These are phyloP conservation scores for Meandrusa payeni DNA, from an alignment of 2,888 invertebrate species.

Conservation along the genomic window DNA sequence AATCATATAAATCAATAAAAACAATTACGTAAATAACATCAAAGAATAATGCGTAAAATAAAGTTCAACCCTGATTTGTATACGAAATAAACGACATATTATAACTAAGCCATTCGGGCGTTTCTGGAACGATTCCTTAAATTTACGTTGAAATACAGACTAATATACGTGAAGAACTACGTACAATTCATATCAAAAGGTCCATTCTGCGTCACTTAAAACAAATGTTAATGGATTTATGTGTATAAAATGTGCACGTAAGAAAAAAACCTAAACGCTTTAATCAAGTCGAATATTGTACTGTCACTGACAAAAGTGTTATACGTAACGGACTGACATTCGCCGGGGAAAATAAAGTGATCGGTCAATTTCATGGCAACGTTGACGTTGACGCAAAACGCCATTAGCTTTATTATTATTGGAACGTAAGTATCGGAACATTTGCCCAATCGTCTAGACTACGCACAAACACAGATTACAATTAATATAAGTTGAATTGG, in stretches of 20 bases:
- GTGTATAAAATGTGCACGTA: conserved; percentile 8
- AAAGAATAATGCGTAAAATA: not conserved
- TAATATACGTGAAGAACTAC: conserved; percentile 12
- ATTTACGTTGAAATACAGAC: conserved; percentile 10
- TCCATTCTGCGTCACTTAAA: conserved; percentile 11
- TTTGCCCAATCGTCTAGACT: conserved; percentile 25
- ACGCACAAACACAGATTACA: conserved; percentile 23
- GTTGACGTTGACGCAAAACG: conserved; percentile 13
- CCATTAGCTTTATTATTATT: conserved; percentile 24
- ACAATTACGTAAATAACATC: no score
- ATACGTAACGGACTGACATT: not conserved
- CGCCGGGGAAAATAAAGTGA: conserved; percentile 9
- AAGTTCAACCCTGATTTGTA: conserved; percentile 5
- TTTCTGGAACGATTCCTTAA: conserved; percentile 18
- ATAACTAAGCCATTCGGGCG: conserved; percentile 7
- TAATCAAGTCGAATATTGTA: conserved; percentile 3
- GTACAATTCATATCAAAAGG: conserved; percentile 12
- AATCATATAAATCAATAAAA: no score
- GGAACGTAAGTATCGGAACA: conserved; percentile 23
- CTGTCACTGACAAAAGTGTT: conserved; percentile 10
- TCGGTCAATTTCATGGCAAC: conserved; percentile 10
- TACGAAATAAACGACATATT: conserved; percentile 1
- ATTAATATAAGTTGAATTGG: conserved; percentile 18
- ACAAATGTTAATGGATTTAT: conserved; percentile 21
- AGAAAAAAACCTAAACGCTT: conserved; percentile 1